phyloP scores from a whole-genome alignment of 2,113 vertebrate genomes.

The Upupa epops region DNA sequence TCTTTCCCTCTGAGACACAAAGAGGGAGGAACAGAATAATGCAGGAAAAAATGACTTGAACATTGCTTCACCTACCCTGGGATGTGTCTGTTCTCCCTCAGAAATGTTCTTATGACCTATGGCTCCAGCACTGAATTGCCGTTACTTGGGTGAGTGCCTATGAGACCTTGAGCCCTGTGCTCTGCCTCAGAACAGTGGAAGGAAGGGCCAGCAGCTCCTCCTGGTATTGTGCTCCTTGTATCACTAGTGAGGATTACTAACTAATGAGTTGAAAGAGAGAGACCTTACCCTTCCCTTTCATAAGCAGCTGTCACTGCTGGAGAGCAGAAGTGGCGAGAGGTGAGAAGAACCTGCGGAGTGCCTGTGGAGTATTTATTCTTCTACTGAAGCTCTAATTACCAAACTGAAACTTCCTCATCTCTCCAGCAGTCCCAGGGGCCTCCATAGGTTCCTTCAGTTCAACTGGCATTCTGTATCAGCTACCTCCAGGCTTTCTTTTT shows the following conservation, averaged over 20 bases:
- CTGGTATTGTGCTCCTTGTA: background rate
- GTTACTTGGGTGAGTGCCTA: background rate
- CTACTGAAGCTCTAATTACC: constrained; percentile 53
- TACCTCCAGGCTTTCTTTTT: constrained; percentile 39
- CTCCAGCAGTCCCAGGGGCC: constrained; percentile 30
- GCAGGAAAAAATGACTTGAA: background rate
- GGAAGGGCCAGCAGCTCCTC: constrained; percentile 1
- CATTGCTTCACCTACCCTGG: background rate
- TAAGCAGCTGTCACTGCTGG: constrained; percentile 38
- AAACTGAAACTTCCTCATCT: constrained; percentile 40
- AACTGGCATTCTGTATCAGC: constrained; percentile 32
- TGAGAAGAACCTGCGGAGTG: constrained; percentile 53
- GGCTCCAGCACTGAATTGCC: fast-evolving
- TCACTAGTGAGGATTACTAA: constrained; percentile 4
- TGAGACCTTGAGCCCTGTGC: fast-evolving
- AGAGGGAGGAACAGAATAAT: background rate
- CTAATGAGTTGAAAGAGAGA: constrained; percentile 41
- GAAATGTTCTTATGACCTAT: fast-evolving
- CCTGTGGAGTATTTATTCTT: constrained; percentile 65
- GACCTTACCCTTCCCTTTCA: constrained; percentile 16
- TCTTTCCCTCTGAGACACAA: background rate
- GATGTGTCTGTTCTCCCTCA: background rate
- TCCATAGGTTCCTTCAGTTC: constrained; percentile 32
- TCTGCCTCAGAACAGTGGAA: fast-evolving
- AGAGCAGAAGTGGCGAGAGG: constrained; percentile 15